Percentiles rank a stretch among this genome's conserved stretches.
These are phyloP conservation scores for Thaumetopoea pityocampa DNA, from an alignment of 1,140 invertebrate genomes.

Conservation along the genomic window DNA sequence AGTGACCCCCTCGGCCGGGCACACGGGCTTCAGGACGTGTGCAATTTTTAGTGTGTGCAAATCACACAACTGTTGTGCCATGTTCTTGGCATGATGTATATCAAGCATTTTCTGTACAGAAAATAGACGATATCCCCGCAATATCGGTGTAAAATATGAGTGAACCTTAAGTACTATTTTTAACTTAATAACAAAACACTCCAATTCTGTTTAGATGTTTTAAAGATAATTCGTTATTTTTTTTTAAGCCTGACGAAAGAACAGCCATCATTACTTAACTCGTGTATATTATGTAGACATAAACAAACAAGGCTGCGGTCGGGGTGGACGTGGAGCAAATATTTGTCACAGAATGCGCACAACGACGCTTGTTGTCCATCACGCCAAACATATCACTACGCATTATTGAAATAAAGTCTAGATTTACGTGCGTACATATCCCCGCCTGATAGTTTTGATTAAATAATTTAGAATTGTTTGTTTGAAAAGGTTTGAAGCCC, in stretches of 20 bases:
- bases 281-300: constrained; percentile 7
- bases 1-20: too few species aligned
- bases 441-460: constrained; percentile 8
- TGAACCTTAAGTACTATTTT: too few species aligned
- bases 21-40: too few species aligned
- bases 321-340: constrained; percentile 8
- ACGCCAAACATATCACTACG: constrained; percentile 6
- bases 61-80: too few species aligned
- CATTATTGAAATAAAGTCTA: constrained; percentile 8
- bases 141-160: too few species aligned
- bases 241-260: neutral
- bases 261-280: neutral
- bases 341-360: constrained; percentile 14
- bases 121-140: too few species aligned
- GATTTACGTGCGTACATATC: constrained; percentile 1
- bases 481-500: constrained; percentile 1
- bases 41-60: too few species aligned
- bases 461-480: constrained; percentile 12
- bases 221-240: neutral
- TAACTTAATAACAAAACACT: neutral
- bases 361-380: neutral
- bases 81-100: too few species aligned
- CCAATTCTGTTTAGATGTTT: neutral
- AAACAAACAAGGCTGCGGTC: constrained; percentile 11
- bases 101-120: too few species aligned